Evolutionary conservation across 2,113 vertebrate genomes (phyloP), one percentile per base, ranked within the genome.

Genomic region (Perca fluviatilis): DNA sequence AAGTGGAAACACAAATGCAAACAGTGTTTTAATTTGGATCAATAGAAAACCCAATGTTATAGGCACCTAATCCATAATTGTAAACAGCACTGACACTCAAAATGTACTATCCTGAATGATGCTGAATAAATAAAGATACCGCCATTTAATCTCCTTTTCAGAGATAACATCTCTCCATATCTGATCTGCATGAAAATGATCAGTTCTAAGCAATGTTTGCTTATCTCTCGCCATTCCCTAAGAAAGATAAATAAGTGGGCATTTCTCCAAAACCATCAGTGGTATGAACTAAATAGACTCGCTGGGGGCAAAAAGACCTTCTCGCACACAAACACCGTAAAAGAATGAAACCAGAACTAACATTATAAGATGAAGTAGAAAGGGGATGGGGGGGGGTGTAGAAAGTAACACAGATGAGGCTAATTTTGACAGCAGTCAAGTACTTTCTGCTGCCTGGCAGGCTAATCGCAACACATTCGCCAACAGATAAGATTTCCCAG

Each of bases 381-480:
- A 23, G 74, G 27, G 46, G 21, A 54, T n/a, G 63, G 27, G 25
- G 25, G 27, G 30, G 30, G 30, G 30, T 4, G 46, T 73, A 21
- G 25, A 80, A 79, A 75, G 46, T 62, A 75, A 80, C 56, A 60
- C 33, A 78, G 56, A 40, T 27, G 54, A 72, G 27, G 46, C 54
- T 87, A 56, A 88, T 88, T 89, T 86, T 77, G 81, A 88, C 86
- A 79, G 70, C 79, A 88, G 64, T 83, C 70, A 79, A 87, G 82
- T 81, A 77, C 79, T 86, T 79, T 85, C 65, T 69, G 79, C 76
- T 80, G 84, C 70, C 65, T 84, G 78, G 75, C 82, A 71, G 62
- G 74, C 63, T 84, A 80, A 91, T 85, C 23, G 16, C 77, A 83
- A 77, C 65, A 19, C 66, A 81, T 40, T 73, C 43, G 65, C 83